Percentiles rank a stretch among this genome's conserved stretches.
These are phyloP conservation scores for Noctua pronuba DNA, from an alignment of 2,888 invertebrate genomes.

Conservation along the genomic window DNA sequence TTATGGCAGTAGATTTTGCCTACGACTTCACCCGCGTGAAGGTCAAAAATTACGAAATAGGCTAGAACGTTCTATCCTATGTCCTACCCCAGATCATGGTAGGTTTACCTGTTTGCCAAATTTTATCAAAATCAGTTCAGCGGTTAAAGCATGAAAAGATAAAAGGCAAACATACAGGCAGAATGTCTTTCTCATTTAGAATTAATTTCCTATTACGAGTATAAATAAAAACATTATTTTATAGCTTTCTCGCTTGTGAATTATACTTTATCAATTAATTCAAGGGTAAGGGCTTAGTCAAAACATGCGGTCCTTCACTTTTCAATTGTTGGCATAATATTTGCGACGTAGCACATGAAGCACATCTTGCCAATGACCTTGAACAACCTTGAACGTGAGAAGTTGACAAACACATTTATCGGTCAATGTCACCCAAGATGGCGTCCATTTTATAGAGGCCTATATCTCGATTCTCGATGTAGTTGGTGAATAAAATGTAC, in stretches of 20 bases:
- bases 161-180: not conserved
- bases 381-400: not conserved
- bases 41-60: not conserved
- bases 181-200: not conserved
- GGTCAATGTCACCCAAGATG: not conserved
- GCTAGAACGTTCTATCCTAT: not conserved
- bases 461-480: not conserved
- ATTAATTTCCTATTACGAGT: not conserved
- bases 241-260: not conserved
- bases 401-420: not conserved
- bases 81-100: not conserved
- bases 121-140: not conserved
- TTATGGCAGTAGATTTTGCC: not conserved
- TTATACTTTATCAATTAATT: not conserved
- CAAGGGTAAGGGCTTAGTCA: no score
- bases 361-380: not conserved
- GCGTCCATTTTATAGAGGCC: not conserved
- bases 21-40: no score
- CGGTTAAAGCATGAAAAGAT: not conserved
- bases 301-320: not conserved
- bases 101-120: not conserved
- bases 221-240: not conserved
- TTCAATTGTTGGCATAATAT: not conserved
- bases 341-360: not conserved
- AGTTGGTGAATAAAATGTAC: no score